Evolutionary conservation across 2,888 invertebrate genomes (phyloP), one percentile per base, ranked within the genome.

Genomic region (Chrysina gloriosa): DNA sequence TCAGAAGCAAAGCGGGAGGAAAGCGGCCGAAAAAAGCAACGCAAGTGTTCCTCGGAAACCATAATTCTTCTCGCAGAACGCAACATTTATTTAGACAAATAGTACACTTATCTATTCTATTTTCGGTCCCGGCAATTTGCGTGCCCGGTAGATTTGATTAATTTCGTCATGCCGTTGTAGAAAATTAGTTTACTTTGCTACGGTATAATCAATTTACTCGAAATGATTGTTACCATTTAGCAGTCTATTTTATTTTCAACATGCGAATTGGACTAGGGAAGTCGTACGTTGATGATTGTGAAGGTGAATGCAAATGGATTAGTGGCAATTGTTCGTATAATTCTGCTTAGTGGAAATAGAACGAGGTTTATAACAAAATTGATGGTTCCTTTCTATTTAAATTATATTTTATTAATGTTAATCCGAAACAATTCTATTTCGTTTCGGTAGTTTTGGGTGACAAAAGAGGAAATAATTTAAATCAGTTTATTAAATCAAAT

Each of bases 1-100:
- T 19, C 39, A 36, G 54, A 68, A 63, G 52, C 4, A 69, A 52
- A 21, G 52, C 68, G 67, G 67, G 56, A 65, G 65, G 69, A 65
- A 52, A 63, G 36, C 69, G 39, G 16, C 6, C 11, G 68, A 64
- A 71, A 69, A 71, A 71, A 71, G 36, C 56, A 56, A 54, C 50
- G 48, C 68, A 27, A 61, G 39, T 25, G 58, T 42, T 50, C 67
- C 70, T 74, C 72, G 74, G 74, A 73, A 74, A 72, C 71, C 70
- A 73, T 74, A 73, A 71, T 71, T 74, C 74, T 72, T 73, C 52
- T 67, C 71, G 66, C 54, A 69, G 68, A 56, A 74, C 73, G 73
- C 71, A 68, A 72, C 73, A 74, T 74, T 74, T 72, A 74, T 71
- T 72, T 72, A 69, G 73, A 74, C 73, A 74, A 74, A 74, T 72